A percentile compares a stretch with the other conserved stretches of the same genome.
Conservation (phyloP, 2,888 invertebrate genomes). For the Lycia hirtaria region DNA sequence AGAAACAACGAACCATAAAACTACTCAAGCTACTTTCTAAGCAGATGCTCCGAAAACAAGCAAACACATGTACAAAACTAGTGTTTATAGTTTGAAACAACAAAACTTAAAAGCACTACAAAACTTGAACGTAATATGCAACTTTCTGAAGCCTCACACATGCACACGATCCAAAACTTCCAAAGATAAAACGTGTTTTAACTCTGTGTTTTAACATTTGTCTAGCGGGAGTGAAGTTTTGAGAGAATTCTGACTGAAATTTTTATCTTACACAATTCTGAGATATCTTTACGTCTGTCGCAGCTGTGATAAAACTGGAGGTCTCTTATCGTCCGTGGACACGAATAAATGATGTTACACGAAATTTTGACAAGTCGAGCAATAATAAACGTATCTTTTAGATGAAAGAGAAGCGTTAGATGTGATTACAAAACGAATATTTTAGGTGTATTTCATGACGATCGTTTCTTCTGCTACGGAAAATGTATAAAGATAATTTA, state of each 20-base stretch:
- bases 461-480: background rate
- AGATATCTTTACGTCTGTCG: slow-evolving; percentile 32
- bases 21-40: background rate
- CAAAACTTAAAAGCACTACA: background rate
- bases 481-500: too few species aligned
- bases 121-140: slow-evolving; percentile 20
- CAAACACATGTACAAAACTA: background rate
- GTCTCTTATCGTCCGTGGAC: slow-evolving; percentile 20
- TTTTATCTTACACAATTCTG: slow-evolving; percentile 30
- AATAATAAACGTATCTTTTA: slow-evolving; percentile 30
- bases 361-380: slow-evolving; percentile 40
- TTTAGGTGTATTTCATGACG: background rate
- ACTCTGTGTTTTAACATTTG: slow-evolving; percentile 28
- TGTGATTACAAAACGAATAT: slow-evolving; percentile 10
- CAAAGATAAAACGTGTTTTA: slow-evolving; percentile 26
- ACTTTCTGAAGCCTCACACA: slow-evolving; percentile 19
- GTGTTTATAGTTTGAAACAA: background rate
- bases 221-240: slow-evolving; percentile 27
- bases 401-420: slow-evolving; percentile 21
- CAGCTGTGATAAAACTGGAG: slow-evolving; percentile 35
- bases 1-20: background rate
- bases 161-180: slow-evolving; percentile 10
- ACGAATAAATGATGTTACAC: slow-evolving; percentile 38
- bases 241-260: slow-evolving; percentile 30
- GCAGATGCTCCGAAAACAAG: background rate